phyloP scores from a whole-genome alignment of 2,113 vertebrate genomes.

The Globicephala melas region DNA sequence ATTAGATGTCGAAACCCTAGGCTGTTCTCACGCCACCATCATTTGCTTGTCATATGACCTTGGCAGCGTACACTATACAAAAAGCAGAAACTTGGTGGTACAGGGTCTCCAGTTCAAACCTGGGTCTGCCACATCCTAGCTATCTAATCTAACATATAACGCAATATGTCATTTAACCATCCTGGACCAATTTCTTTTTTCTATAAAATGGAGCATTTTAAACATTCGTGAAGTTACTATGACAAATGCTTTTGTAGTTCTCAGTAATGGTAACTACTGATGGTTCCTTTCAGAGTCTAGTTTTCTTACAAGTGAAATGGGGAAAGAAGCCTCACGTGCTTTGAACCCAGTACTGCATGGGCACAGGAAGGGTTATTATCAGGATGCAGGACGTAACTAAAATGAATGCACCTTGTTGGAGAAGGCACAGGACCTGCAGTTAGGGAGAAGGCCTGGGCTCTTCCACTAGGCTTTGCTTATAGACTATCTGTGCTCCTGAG shows the following conservation, averaged over 20 bases:
- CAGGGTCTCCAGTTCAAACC: background rate
- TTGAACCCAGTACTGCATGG: background rate
- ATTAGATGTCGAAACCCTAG: background rate
- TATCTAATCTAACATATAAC: background rate
- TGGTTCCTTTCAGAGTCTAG: background rate
- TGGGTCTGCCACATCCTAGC: background rate
- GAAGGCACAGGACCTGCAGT: background rate
- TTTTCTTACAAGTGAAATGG: background rate
- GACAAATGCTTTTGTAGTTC: background rate
- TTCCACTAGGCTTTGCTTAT: background rate
- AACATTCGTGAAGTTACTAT: background rate
- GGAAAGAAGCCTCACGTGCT: background rate
- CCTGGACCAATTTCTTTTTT: background rate
- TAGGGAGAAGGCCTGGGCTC: background rate
- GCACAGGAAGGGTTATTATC: background rate
- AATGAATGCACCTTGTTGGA: background rate
- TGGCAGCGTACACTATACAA: background rate
- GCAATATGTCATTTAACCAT: background rate
- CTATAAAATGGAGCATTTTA: background rate
- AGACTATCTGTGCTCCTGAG: background rate
- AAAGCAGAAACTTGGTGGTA: background rate
- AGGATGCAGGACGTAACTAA: background rate
- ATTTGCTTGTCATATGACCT: background rate
- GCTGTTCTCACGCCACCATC: background rate
- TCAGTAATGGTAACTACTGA: background rate